These are phyloP conservation scores for Syrmaticus mikado DNA, from an alignment of 2,113 vertebrate species.

Conservation along the genomic window DNA sequence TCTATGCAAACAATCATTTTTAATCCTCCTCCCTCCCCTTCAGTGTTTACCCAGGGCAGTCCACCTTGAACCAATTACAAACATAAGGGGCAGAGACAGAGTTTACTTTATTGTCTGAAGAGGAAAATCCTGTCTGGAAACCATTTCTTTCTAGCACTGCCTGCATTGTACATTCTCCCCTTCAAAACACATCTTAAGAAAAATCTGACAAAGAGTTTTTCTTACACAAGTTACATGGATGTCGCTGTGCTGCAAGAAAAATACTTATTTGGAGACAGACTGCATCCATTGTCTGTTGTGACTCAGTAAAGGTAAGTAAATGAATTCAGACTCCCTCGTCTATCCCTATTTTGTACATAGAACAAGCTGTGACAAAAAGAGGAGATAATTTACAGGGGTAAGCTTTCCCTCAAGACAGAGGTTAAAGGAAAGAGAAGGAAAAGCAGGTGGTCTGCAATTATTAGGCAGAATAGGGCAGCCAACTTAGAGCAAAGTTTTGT, in stretches of 20 bases:
- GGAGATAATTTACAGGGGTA: not conserved
- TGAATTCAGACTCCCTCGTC: not conserved
- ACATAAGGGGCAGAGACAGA: not conserved
- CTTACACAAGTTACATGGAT: not conserved
- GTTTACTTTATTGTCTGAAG: slow-evolving; percentile 36
- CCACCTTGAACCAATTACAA: slow-evolving; percentile 55
- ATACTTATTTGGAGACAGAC: not conserved
- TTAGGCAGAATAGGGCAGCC: not conserved
- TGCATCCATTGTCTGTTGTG: not conserved
- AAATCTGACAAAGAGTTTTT: not conserved
- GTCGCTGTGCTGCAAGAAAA: not conserved
- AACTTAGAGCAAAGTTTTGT: not conserved
- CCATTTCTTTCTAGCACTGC: slow-evolving; percentile 5
- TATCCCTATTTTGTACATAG: not conserved
- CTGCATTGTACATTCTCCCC: not conserved
- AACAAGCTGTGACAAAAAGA: not conserved
- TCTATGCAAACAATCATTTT: slow-evolving; percentile 2
- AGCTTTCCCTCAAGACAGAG: not conserved
- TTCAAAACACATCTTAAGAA: not conserved
- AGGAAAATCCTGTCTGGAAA: slow-evolving; percentile 18
- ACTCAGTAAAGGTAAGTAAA: not conserved
- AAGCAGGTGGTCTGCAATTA: not conserved
- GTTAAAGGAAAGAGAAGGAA: not conserved
- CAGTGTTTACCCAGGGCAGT: not conserved
- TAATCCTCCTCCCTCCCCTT: not conserved